A percentile compares a stretch with the other conserved stretches of the same genome.
Evolutionary conservation across 2,797 vertebrate species (phyloP).

Genomic region (Gallinago nigripennis): DNA sequence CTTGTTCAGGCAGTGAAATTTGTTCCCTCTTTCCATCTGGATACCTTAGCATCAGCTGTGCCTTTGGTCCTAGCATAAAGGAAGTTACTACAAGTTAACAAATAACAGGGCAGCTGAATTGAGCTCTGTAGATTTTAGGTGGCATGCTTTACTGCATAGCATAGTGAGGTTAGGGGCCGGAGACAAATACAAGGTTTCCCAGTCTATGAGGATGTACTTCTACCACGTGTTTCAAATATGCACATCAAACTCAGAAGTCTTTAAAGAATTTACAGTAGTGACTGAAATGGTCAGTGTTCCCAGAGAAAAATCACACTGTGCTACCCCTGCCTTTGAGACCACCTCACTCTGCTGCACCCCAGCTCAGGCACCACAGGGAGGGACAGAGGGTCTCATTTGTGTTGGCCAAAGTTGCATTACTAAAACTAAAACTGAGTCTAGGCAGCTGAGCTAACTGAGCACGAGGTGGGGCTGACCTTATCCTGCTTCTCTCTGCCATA

Average conservation of each 20-base stretch:
- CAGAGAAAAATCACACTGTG: background rate
- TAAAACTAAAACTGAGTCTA: background rate
- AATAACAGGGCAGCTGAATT: background rate
- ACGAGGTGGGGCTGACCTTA: background rate
- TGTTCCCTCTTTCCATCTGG: slow-evolving; percentile 98
- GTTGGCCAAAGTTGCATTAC: background rate
- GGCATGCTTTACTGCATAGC: background rate
- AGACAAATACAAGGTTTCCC: background rate
- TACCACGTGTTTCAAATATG: background rate
- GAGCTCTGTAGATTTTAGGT: background rate
- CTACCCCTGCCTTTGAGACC: background rate
- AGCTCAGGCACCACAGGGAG: background rate
- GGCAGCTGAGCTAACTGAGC: background rate
- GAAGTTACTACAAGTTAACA: slow-evolving; percentile 28
- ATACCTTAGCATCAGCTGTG: slow-evolving; percentile 96
- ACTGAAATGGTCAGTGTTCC: rapidly evolving
- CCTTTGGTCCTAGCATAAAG: slow-evolving; percentile 90
- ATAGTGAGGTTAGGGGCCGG: background rate
- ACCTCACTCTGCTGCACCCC: background rate
- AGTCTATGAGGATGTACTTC: background rate
- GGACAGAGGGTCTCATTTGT: rapidly evolving
- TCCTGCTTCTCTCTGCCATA: background rate
- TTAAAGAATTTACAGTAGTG: background rate
- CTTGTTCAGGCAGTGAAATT: slow-evolving; percentile 93
- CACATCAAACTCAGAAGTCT: background rate